These are phyloP conservation scores for Enteromius afrohamiltoni DNA, from an alignment of 2,797 vertebrate species.

Conservation along the genomic window DNA sequence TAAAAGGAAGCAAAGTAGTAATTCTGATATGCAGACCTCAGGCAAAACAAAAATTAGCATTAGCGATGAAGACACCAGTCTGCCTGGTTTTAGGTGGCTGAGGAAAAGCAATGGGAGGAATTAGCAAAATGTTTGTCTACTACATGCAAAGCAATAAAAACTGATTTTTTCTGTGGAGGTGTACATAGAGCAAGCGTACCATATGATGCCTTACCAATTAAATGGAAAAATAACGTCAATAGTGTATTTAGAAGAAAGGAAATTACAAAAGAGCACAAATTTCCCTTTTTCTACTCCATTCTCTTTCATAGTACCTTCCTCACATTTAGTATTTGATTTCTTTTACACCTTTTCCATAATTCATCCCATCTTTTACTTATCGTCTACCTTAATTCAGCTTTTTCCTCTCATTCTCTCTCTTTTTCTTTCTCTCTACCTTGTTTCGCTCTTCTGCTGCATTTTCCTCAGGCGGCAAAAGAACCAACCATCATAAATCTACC, in stretches of 20 bases:
- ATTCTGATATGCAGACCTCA: slow-evolving; percentile 31
- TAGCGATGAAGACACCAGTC: slow-evolving; percentile 36
- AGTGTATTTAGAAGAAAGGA: slow-evolving; percentile 7
- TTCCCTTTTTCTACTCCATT: slow-evolving; percentile 20
- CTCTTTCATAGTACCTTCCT: slow-evolving; percentile 21
- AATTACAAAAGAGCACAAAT: slow-evolving; percentile 31
- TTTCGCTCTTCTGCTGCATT: slow-evolving; percentile 66
- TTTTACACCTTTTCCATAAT: slow-evolving; percentile 49
- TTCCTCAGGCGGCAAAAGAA: slow-evolving; percentile 78
- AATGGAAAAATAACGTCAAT: slow-evolving; percentile 7
- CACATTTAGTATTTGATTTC: slow-evolving; percentile 39
- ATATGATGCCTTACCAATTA: background rate
- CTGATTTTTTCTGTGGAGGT: background rate
- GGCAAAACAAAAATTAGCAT: slow-evolving; percentile 47
- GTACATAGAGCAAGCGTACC: background rate
- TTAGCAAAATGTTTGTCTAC: slow-evolving; percentile 21
- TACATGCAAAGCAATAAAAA: background rate
- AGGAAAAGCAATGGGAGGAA: slow-evolving; percentile 6
- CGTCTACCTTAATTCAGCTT: slow-evolving; percentile 43
- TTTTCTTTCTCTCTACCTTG: slow-evolving; percentile 59
- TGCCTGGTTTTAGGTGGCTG: slow-evolving; percentile 9
- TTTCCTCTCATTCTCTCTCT: slow-evolving; percentile 66
- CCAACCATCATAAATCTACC: slow-evolving; percentile 85
- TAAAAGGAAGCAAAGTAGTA: slow-evolving; percentile 2
- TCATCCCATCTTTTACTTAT: slow-evolving; percentile 47